Evolutionary conservation across 2,113 vertebrate genomes (phyloP).

Genomic region (Nesospiza acunhae): DNA sequence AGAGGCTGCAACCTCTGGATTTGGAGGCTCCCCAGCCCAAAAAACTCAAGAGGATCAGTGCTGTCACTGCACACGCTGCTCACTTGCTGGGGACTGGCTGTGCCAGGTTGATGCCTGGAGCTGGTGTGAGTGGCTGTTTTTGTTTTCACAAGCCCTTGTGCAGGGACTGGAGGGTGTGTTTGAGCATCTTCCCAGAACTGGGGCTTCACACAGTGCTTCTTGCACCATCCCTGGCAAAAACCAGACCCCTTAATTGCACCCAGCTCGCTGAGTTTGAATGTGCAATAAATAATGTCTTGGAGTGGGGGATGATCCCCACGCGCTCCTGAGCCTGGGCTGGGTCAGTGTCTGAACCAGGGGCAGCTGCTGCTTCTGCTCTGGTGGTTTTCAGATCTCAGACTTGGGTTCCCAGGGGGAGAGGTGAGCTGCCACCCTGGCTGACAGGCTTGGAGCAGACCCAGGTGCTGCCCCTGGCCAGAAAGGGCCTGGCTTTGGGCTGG

Average conservation of each 20-base stretch:
- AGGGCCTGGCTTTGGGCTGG: background rate
- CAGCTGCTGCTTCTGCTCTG: background rate
- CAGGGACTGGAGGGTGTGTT: background rate
- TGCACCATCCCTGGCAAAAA: background rate
- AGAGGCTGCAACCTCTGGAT: background rate
- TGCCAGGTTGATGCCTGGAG: rapidly evolving
- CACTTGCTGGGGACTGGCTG: rapidly evolving
- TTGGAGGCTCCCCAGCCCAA: background rate
- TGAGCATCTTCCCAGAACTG: background rate
- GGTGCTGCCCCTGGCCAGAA: background rate
- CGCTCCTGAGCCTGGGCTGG: background rate
- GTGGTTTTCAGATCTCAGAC: background rate
- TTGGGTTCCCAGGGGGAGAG: background rate
- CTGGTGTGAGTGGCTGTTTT: background rate
- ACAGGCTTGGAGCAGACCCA: background rate
- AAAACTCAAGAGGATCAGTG: background rate
- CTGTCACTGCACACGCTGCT: rapidly evolving
- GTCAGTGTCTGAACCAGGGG: background rate
- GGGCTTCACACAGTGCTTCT: background rate
- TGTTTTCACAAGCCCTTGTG: background rate
- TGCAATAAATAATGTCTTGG: background rate
- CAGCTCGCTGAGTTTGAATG: background rate
- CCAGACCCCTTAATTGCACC: background rate
- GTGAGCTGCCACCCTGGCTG: rapidly evolving
- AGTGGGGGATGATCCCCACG: background rate